These are phyloP conservation scores for Spodoptera picta DNA, from an alignment of 2,888 invertebrate species.

Conservation along the genomic window DNA sequence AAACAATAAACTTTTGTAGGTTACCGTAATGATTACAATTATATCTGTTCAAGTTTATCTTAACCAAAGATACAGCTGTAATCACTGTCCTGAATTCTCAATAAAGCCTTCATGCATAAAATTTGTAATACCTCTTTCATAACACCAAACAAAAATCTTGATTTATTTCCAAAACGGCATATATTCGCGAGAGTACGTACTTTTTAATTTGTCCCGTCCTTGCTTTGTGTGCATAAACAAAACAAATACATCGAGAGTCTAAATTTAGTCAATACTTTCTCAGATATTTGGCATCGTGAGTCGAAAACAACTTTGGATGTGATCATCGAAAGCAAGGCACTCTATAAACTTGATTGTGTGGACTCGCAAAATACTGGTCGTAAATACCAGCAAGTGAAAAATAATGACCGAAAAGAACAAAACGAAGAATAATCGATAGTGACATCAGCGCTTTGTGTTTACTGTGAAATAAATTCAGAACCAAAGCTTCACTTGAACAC, in stretches of 20 bases:
- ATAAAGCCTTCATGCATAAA: conserved; percentile 41
- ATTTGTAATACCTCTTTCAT: conserved; percentile 12
- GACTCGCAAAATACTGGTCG: conserved; percentile 14
- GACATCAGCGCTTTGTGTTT: conserved; percentile 6
- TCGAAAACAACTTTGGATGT: conserved; percentile 64
- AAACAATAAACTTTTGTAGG: conserved; percentile 42
- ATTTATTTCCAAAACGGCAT: conserved; percentile 2
- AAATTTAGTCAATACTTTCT: conserved; percentile 73
- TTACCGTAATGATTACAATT: conserved; percentile 39
- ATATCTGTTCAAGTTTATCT: conserved; percentile 29
- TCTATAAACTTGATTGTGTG: conserved; percentile 34
- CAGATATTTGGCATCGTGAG: conserved; percentile 67
- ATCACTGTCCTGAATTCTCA: conserved; percentile 59
- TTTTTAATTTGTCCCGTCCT: conserved; percentile 52
- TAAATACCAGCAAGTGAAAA: conserved; percentile 20
- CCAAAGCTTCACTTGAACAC: conserved; percentile 4
- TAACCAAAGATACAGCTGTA: conserved; percentile 65
- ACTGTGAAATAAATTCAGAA: conserved; percentile 16
- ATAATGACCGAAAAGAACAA: conserved; percentile 7
- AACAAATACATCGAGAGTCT: conserved; percentile 55
- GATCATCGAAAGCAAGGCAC: conserved; percentile 50
- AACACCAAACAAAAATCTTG: conserved; percentile 7
- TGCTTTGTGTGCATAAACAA: conserved; percentile 59
- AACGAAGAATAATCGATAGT: conserved; percentile 10
- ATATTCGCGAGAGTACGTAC: conserved; percentile 3